phyloP scores from a whole-genome alignment of 2,113 vertebrate genomes.

The Hippolais icterina region DNA sequence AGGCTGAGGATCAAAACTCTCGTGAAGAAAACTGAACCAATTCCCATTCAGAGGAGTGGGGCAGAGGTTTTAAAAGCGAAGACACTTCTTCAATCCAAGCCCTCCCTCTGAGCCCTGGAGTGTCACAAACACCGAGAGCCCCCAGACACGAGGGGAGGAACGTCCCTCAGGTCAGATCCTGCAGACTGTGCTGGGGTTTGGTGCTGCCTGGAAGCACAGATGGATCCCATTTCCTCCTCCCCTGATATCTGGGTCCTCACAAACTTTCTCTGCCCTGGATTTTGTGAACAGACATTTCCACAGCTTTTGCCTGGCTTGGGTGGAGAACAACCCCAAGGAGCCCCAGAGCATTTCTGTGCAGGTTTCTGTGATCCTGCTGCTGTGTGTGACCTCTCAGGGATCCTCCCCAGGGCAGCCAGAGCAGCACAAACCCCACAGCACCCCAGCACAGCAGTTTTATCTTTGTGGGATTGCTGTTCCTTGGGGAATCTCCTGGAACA shows the following conservation, averaged over 20 bases:
- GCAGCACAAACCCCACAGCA: neutral
- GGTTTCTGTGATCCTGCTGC: neutral
- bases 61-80: neutral
- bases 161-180: neutral
- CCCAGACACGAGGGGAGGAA: neutral
- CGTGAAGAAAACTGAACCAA: accelerated
- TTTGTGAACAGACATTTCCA: neutral
- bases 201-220: neutral
- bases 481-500: neutral
- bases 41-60: neutral
- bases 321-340: neutral
- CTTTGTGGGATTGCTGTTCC: neutral
- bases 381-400: neutral
- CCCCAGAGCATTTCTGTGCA: neutral
- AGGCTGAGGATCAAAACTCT: neutral
- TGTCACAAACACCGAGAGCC: accelerated
- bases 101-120: neutral
- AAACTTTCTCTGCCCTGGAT: neutral
- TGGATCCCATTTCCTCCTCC: neutral
- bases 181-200: neutral
- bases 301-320: neutral
- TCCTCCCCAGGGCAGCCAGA: neutral
- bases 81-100: neutral
- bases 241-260: neutral
- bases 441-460: neutral